These are phyloP conservation scores for Acronicta psi DNA, from an alignment of 2,888 invertebrate species.

Conservation along the genomic window DNA sequence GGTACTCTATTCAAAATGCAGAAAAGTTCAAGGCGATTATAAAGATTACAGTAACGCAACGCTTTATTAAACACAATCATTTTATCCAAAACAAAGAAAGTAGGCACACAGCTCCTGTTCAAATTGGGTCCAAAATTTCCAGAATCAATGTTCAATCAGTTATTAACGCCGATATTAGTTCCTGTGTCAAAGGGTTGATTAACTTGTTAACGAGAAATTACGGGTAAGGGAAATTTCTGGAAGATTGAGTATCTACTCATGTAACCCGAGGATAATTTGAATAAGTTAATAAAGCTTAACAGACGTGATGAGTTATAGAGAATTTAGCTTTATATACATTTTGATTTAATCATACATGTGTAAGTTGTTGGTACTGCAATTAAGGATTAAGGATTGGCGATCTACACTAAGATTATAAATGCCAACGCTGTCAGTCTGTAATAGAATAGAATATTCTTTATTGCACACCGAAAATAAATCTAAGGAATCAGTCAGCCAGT, in stretches of 20 bases:
- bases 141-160: constrained; percentile 38
- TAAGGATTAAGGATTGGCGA: too few species aligned
- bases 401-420: too few species aligned
- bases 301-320: constrained; percentile 2
- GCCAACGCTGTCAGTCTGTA: too few species aligned
- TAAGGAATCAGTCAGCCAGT: too few species aligned
- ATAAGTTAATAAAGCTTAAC: constrained; percentile 21
- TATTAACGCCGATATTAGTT: constrained; percentile 47
- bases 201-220: constrained; percentile 54
- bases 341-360: not conserved
- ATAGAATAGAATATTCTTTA: too few species aligned
- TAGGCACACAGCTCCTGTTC: not conserved
- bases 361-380: not conserved
- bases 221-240: constrained; percentile 41
- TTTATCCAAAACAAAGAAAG: too few species aligned
- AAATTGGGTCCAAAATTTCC: constrained; percentile 21
- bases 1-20: too few species aligned
- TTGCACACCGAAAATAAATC: too few species aligned
- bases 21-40: too few species aligned
- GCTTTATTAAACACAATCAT: too few species aligned
- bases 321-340: not conserved
- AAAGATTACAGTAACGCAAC: too few species aligned
- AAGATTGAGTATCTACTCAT: constrained; percentile 37
- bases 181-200: constrained; percentile 48
- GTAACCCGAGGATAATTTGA: constrained; percentile 23